Evolutionary conservation across 2,113 vertebrate genomes (phyloP).

Genomic region (Melanotaenia duboulayi): DNA sequence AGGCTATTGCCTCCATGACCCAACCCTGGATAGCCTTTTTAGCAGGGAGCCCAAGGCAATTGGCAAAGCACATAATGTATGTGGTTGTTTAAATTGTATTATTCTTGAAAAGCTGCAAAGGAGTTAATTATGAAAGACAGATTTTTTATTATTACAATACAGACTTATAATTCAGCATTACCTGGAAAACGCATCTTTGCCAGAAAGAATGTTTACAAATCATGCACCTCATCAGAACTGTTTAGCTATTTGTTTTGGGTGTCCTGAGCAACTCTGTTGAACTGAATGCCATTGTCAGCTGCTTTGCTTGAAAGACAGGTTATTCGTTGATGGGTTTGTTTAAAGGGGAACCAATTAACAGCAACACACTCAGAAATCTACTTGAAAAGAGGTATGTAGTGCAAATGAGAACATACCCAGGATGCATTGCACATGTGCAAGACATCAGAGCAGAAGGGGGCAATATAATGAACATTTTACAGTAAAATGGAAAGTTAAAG

Average conservation of each 20-base stretch:
- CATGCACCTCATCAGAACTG: slow-evolving; percentile 40
- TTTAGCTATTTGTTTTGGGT: slow-evolving; percentile 55
- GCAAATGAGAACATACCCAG: slow-evolving; percentile 27
- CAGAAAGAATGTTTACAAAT: slow-evolving; percentile 55
- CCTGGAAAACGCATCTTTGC: slow-evolving; percentile 44
- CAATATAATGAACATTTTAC: no score
- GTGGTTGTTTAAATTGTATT: slow-evolving; percentile 10
- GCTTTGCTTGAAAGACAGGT: slow-evolving; percentile 68
- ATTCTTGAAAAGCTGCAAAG: slow-evolving; percentile 9
- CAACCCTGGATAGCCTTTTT: no score
- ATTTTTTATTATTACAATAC: neutral
- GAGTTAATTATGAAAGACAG: slow-evolving; percentile 29
- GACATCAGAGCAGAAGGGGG: no score
- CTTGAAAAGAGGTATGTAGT: slow-evolving; percentile 29
- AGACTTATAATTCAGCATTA: slow-evolving; percentile 38
- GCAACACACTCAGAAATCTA: slow-evolving; percentile 31
- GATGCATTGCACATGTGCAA: no score
- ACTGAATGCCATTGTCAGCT: slow-evolving; percentile 50
- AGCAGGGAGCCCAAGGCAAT: no score
- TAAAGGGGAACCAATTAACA: slow-evolving; percentile 55
- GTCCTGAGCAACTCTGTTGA: slow-evolving; percentile 50
- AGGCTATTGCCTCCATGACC: no score
- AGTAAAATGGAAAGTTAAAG: no score
- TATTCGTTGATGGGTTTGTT: slow-evolving; percentile 64
- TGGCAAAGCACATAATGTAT: no score